phyloP scores from a whole-genome alignment of 2,888 invertebrate genomes.

The Perdita meconis region DNA sequence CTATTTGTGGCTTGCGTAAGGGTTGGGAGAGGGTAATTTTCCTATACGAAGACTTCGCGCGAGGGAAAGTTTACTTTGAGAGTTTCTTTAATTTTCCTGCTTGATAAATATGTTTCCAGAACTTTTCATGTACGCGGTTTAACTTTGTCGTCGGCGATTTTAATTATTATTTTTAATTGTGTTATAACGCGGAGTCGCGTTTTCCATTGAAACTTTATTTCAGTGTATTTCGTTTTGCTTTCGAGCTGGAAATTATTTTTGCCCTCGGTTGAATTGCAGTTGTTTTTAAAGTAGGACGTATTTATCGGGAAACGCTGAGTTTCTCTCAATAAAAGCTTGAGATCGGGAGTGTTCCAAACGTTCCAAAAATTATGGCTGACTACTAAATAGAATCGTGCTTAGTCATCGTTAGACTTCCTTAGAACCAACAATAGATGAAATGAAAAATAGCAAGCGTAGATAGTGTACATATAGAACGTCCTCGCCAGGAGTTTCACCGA shows the following conservation, averaged over 20 bases:
- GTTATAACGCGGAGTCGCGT: too few relatives aligned
- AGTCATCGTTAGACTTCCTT: constrained; percentile 16
- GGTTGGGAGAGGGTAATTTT: neutral
- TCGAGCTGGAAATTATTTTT: too few relatives aligned
- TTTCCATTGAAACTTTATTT: neutral
- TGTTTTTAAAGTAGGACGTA: too few relatives aligned
- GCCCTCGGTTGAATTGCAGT: too few relatives aligned
- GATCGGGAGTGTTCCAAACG: neutral
- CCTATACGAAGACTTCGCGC: neutral
- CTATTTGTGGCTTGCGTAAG: constrained; percentile 11
- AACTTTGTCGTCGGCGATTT: too few relatives aligned
- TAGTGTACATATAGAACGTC: constrained; percentile 6
- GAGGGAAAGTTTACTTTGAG: neutral
- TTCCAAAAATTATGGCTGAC: neutral
- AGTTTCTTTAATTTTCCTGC: neutral
- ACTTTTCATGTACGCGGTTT: neutral
- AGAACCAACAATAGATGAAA: constrained; percentile 19
- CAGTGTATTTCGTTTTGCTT: too few relatives aligned
- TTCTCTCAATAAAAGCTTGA: neutral
- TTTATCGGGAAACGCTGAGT: constrained; percentile 7
- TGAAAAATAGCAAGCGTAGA: constrained; percentile 3
- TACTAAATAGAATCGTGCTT: neutral
- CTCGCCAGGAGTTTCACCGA: neutral
- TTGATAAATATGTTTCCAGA: neutral
- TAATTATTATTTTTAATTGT: too few relatives aligned